Percentiles rank a stretch among this genome's conserved stretches.
Conservation (phyloP, 2,888 invertebrate species). For the Acleris literana region DNA sequence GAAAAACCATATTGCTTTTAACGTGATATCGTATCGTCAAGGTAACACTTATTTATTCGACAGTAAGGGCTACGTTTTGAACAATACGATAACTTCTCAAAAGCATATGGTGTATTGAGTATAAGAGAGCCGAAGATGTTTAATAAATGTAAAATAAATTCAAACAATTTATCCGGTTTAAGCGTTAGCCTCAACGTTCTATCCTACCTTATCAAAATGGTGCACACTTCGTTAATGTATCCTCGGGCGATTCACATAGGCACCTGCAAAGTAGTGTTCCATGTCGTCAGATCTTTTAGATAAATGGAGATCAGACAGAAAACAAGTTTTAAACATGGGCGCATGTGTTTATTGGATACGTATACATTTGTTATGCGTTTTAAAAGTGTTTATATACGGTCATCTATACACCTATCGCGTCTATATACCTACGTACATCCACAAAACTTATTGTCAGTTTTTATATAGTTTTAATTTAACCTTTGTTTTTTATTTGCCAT, state of each 20-base stretch:
- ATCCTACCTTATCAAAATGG: constrained; percentile 14
- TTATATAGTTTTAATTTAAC: no score
- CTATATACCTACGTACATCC: no score
- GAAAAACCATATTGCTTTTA: no score
- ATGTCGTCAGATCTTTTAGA: constrained; percentile 54
- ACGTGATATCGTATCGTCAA: no score
- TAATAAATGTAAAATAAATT: neutral
- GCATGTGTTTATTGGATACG: constrained; percentile 10
- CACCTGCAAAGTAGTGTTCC: constrained; percentile 64
- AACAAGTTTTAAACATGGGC: constrained; percentile 45
- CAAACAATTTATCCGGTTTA: constrained; percentile 1
- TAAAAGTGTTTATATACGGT: neutral
- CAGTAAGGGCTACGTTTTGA: no score
- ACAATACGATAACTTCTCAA: no score
- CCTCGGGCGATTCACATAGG: constrained; percentile 56
- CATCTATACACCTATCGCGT: no score
- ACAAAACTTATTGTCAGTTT: no score
- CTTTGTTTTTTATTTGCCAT: no score
- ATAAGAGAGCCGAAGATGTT: no score
- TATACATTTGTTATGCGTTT: neutral
- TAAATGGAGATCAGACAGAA: constrained; percentile 59
- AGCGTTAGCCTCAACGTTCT: neutral
- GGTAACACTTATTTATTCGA: no score
- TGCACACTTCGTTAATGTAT: constrained; percentile 45
- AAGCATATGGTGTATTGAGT: no score